These are phyloP conservation scores for Eulemur coronatus DNA, from an alignment of 2,797 vertebrate genomes.

Conservation along the genomic window DNA sequence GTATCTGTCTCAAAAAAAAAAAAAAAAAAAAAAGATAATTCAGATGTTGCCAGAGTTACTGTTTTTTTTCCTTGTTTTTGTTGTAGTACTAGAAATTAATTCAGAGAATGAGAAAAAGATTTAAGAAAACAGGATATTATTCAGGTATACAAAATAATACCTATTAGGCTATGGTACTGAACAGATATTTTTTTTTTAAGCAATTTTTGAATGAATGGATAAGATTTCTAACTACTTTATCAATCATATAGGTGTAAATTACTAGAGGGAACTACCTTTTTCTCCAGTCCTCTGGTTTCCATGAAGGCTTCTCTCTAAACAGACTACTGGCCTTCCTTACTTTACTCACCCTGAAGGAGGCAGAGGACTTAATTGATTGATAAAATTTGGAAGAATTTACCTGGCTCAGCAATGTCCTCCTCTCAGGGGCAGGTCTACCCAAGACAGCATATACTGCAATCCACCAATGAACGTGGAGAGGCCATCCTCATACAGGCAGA, in stretches of 20 bases:
- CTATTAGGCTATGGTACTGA: neutral
- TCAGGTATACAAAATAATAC: conserved; percentile 1
- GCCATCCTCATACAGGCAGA: neutral
- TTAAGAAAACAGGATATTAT: conserved; percentile 10
- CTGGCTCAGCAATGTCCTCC: neutral
- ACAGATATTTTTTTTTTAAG: neutral
- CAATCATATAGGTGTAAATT: neutral
- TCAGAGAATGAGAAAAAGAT: neutral
- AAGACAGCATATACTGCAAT: neutral
- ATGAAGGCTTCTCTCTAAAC: neutral
- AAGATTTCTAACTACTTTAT: conserved; percentile 2
- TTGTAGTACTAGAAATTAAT: conserved; percentile 29
- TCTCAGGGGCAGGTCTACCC: neutral
- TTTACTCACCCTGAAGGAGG: neutral
- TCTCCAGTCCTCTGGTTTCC: conserved; percentile 3
- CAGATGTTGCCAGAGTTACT: neutral
- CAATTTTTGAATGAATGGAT: neutral
- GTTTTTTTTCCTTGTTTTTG: neutral
- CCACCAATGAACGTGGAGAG: neutral
- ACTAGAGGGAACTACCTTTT: neutral
- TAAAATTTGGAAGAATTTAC: conserved; percentile 9
- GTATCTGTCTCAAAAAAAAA: too few species aligned
- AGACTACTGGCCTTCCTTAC: neutral
- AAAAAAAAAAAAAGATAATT: neutral
- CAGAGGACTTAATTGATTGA: neutral